phyloP scores from a whole-genome alignment of 2,113 vertebrate genomes.

The Bubalus kerabau region DNA sequence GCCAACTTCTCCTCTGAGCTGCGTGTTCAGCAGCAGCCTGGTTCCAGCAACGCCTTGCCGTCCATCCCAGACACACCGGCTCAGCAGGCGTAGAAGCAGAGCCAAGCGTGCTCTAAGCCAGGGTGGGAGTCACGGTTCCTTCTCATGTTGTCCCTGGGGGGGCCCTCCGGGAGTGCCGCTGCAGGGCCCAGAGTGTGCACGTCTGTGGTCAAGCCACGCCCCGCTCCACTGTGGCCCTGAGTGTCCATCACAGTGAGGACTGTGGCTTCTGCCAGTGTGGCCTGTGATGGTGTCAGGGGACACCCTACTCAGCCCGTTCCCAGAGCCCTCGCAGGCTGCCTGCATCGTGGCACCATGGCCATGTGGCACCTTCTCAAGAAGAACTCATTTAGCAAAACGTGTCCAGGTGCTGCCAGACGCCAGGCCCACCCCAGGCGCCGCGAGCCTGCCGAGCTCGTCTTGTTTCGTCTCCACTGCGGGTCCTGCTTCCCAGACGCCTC shows the following conservation, averaged over 20 bases:
- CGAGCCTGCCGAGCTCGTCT: rapidly evolving
- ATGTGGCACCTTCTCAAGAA: not conserved
- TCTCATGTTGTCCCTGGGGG: rapidly evolving
- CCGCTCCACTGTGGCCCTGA: not conserved
- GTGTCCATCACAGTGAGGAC: not conserved
- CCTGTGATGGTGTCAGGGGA: rapidly evolving
- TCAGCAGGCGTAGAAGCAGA: not conserved
- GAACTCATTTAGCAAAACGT: no score
- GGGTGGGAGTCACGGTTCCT: not conserved
- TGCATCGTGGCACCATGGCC: rapidly evolving
- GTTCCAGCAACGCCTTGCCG: not conserved
- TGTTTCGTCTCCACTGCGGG: rapidly evolving
- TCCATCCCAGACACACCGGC: not conserved
- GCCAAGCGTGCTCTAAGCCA: rapidly evolving
- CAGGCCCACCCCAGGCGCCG: rapidly evolving
- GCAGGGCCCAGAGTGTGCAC: not conserved
- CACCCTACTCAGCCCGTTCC: not conserved
- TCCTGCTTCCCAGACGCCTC: no score
- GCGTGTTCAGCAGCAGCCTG: no score
- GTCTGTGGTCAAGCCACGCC: rapidly evolving
- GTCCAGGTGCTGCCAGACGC: rapidly evolving
- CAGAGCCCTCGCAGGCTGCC: rapidly evolving
- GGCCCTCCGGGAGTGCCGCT: rapidly evolving
- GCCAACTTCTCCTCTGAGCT: rapidly evolving
- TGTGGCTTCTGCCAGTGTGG: rapidly evolving